These are phyloP conservation scores for Otolemur garnettii DNA, from an alignment of 2,113 vertebrate species.

Conservation along the genomic window DNA sequence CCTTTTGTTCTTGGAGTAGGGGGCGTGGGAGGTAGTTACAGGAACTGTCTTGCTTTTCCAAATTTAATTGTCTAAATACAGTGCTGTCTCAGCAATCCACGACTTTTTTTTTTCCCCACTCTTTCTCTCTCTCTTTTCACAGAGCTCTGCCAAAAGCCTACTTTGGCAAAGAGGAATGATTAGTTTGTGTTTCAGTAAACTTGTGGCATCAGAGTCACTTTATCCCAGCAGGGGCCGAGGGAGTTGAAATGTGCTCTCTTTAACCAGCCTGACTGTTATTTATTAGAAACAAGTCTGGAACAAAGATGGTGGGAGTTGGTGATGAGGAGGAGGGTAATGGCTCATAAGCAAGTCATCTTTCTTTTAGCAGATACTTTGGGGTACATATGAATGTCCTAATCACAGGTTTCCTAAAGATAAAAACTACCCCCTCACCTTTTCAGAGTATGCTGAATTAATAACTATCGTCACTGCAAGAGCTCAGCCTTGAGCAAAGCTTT, in stretches of 20 bases:
- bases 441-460: neutral
- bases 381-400: neutral
- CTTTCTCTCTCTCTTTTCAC: conserved; percentile 5
- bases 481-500: neutral
- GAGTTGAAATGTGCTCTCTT: conserved; percentile 12
- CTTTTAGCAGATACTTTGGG: conserved; percentile 7
- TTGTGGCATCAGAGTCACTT: conserved; percentile 66
- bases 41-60: conserved; percentile 80
- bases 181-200: conserved; percentile 82
- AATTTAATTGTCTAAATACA: conserved; percentile 83
- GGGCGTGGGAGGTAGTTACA: conserved; percentile 77
- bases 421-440: neutral
- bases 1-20: conserved; percentile 80
- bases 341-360: neutral
- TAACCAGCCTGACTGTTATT: conserved; percentile 28
- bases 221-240: neutral
- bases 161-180: conserved; percentile 78
- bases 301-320: neutral
- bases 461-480: neutral
- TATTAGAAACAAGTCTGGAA: conserved; percentile 15
- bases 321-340: neutral
- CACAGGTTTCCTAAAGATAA: neutral
- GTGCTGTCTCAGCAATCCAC: conserved; percentile 80
- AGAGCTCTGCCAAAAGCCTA: conserved; percentile 80
- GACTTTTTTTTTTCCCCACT: neutral